Conservation (phyloP, 2,797 vertebrate genomes). For the Neosalanx taihuensis region DNA sequence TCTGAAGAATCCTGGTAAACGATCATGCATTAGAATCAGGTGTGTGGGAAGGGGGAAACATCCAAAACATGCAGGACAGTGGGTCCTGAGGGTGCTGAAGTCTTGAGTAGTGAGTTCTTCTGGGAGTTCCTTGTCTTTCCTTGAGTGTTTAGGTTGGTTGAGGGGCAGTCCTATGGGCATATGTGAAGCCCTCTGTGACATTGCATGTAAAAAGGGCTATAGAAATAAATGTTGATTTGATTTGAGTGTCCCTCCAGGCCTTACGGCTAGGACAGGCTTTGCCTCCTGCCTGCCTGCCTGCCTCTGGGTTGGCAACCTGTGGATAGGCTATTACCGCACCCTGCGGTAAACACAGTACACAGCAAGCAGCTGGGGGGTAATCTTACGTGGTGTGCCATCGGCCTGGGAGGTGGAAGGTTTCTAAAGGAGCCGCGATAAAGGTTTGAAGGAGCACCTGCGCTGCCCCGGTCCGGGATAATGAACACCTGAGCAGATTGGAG, state of each 20-base stretch:
- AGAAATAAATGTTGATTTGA: too few species aligned
- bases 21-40: too few species aligned
- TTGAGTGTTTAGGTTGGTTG: too few species aligned
- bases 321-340: constrained; percentile 62
- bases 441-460: constrained; percentile 69
- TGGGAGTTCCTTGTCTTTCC: constrained; percentile 43
- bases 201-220: too few species aligned
- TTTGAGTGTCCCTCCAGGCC: not conserved
- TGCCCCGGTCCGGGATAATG: constrained; percentile 65
- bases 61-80: too few species aligned
- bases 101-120: constrained; percentile 8
- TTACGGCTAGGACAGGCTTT: constrained; percentile 34
- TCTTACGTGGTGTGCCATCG: constrained; percentile 69
- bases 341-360: constrained; percentile 62
- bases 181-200: too few species aligned
- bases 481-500: constrained; percentile 83
- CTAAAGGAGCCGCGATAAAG: constrained; percentile 62
- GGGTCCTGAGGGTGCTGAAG: constrained; percentile 14
- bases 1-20: too few species aligned
- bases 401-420: constrained; percentile 69
- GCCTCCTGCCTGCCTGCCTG: constrained; percentile 45
- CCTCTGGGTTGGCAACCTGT: constrained; percentile 50
- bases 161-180: too few species aligned
- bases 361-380: constrained; percentile 71
- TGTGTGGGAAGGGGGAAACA: too few species aligned